These are phyloP conservation scores for Esox lucius DNA, from an alignment of 2,797 vertebrate species.

Conservation along the genomic window DNA sequence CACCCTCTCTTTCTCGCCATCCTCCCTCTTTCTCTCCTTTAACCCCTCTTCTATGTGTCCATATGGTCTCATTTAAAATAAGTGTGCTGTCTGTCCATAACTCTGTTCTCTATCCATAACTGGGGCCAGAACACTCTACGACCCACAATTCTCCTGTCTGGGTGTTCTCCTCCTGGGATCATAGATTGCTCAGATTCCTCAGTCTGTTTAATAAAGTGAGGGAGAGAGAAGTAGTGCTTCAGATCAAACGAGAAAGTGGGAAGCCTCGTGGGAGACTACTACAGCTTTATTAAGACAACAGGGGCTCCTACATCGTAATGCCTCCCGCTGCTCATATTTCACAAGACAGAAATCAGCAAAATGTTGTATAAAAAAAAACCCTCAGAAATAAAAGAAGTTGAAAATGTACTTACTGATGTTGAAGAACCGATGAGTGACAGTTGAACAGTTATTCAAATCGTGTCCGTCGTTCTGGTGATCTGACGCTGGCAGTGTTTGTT, in stretches of 20 bases:
- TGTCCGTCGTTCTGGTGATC: too few species aligned
- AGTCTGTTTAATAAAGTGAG: not conserved
- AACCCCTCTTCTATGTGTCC: not conserved
- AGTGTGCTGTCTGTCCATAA: too few species aligned
- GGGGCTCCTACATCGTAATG: not conserved
- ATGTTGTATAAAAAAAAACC: not conserved
- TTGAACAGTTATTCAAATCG: too few species aligned
- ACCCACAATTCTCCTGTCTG: not conserved
- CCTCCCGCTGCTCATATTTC: not conserved
- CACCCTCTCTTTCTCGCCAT: not conserved
- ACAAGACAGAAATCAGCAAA: not conserved
- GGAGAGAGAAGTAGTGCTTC: not conserved
- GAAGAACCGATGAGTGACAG: too few species aligned
- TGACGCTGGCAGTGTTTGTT: too few species aligned
- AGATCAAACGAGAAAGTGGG: constrained; percentile 13
- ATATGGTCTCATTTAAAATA: not conserved
- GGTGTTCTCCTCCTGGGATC: not conserved
- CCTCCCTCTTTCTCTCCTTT: too few species aligned
- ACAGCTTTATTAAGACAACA: constrained; percentile 1
- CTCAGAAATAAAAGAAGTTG: not conserved
- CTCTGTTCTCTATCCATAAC: not conserved
- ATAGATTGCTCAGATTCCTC: not conserved
- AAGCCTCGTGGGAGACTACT: not conserved
- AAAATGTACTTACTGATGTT: not conserved
- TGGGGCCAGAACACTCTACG: not conserved